Percentiles rank a stretch among this genome's conserved stretches.
Evolutionary conservation across 2,797 vertebrate species (phyloP).

Genomic region (Lepus townsendii): DNA sequence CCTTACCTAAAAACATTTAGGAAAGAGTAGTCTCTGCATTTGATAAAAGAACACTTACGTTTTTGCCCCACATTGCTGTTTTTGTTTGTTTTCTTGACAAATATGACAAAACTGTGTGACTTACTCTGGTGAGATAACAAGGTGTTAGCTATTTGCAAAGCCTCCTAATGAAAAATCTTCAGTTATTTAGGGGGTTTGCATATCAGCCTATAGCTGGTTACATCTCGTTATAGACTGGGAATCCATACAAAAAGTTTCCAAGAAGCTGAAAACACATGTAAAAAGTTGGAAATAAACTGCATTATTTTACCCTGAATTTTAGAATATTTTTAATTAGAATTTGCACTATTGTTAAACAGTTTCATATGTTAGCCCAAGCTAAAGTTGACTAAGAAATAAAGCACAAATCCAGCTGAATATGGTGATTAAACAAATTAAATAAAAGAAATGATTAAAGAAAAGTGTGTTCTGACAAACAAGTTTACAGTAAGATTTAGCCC

Average conservation of each 20-base stretch:
- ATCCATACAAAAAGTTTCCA: neutral
- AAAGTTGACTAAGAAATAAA: slow-evolving; percentile 10
- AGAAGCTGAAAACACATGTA: too few species aligned
- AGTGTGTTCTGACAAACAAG: neutral
- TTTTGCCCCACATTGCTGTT: neutral
- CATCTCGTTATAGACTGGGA: neutral
- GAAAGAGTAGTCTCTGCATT: neutral
- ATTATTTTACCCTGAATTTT: neutral
- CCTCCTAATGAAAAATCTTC: neutral
- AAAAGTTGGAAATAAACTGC: neutral
- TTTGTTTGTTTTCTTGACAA: neutral
- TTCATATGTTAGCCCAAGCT: neutral
- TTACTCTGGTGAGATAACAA: neutral
- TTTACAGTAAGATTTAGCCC: neutral
- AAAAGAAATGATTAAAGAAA: neutral
- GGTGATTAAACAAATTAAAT: neutral
- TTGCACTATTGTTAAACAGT: neutral
- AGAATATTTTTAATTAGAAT: neutral
- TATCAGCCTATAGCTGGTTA: neutral
- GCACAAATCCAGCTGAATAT: neutral
- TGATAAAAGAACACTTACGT: neutral
- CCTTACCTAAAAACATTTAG: neutral
- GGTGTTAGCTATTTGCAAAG: neutral
- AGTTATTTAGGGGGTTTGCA: neutral
- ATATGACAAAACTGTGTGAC: neutral